Evolutionary conservation across 2,888 invertebrate genomes (phyloP), one percentile per base, ranked within the genome.

Genomic region (Caenorhabditis sinica): DNA sequence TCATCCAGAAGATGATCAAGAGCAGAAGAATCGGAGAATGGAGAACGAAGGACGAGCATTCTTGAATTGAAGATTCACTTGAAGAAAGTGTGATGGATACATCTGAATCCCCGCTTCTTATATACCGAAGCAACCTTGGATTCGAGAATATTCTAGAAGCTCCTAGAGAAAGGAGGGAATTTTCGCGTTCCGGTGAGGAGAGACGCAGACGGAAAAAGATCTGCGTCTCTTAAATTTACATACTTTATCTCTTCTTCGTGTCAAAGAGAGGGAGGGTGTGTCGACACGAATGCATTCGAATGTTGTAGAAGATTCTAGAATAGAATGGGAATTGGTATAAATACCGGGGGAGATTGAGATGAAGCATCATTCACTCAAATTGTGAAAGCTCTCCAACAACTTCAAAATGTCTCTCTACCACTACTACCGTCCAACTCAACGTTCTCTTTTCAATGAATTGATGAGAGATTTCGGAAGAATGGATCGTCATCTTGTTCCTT

Each of bases 361-460:
- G 17, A 25, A 40, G 17, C 25, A 65, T 30, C 65, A 65, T 30
- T 65, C 63, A 65, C 43, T 65, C 30, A 13, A 28, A 17, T 65
- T 45, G 45, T 65, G 65, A 65, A 65, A 65, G 63, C 43, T 65
- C 45, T 45, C 4, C 11, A 56, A 60, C 33, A 25, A 65, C 13
- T 60, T 49, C 45, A 65, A 56, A 49, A 77, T 77, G 77, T 71
- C 63, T 51, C 15, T 77, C 40, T 77, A 77, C 51, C 77, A 51
- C 40, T 77, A 63, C 30, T 77, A n/a, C 43, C 53, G 36, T 49
- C 71, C 77, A 43, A 63, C 61, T 63, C 77, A 51, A 23, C 51
- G 11, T 25, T 75, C 75, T 30, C 45, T 68, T 49, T 28, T 77
- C 63, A 71, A 71, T 23, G 77, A 77, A 30, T n/a, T 77, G 40